Evolutionary conservation across 2,113 vertebrate genomes (phyloP), one percentile per base, ranked within the genome.

Genomic region (Sterna hirundo): DNA sequence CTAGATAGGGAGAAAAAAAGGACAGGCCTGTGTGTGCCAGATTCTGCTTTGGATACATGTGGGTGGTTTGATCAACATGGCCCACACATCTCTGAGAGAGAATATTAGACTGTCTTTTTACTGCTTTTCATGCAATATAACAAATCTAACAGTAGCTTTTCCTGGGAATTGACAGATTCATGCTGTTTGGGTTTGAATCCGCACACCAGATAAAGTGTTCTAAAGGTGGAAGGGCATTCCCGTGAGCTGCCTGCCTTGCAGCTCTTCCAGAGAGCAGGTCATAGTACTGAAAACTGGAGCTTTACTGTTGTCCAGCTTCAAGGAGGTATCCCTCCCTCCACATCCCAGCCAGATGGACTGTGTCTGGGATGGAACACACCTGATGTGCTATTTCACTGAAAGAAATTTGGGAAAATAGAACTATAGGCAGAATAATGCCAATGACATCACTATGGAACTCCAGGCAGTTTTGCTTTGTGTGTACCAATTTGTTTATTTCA

Each of bases 61-160:
- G 89, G 86, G 93, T 95, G 86, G 89, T 81, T 97, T 94, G 87
- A 89, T 92, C 72, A 90, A 82, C 65, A 71, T 89, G 72, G 80
- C 76, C 88, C 83, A 95, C 91, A 51, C 34, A 4, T 94, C 26
- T 91, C 57, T 40, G 82, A 95, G 65, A 64, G 40, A 87, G 74
- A 87, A 83, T 95, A 92, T 61, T 96, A 95, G 83, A 87, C 74
- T 79, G 96, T 47, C 88, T 95, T 94, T 95, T 95, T 57, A 61
- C 90, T 95, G 95, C 86, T 86, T 93, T 86, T 78, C 1, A 0
- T 88, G 75, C 62, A 29, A 29, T 65, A 64, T 79, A 52, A 86
- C 75, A 90, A 87, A 92, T 74, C 62, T 90, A 79, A 58, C 58
- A 62, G 79, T 42, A 69, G 38, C 11, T 93, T 92, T 94, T 91